phyloP scores from a whole-genome alignment of 2,888 invertebrate genomes.

The Calephelis perditalis region DNA sequence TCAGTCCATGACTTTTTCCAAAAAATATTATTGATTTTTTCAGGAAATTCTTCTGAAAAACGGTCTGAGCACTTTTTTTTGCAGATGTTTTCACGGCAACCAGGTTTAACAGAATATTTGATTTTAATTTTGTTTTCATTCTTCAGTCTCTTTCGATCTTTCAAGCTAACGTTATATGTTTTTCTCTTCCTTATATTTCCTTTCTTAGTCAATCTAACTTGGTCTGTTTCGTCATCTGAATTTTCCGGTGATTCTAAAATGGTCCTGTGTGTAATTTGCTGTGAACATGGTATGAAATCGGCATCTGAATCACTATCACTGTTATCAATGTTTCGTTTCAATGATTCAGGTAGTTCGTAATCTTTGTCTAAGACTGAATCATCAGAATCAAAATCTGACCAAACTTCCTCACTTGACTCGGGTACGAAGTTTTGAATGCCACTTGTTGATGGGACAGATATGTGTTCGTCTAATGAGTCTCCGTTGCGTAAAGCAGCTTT shows the following conservation, averaged over 20 bases:
- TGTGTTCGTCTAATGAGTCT: neutral
- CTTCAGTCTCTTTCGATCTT: neutral
- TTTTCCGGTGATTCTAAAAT: constrained; percentile 17
- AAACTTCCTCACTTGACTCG: constrained; percentile 4
- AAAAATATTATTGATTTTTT: constrained; percentile 20
- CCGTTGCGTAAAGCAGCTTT: neutral
- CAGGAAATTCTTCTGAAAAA: constrained; percentile 26
- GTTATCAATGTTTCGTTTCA: neutral
- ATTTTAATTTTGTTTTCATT: constrained; percentile 15
- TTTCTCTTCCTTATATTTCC: constrained; percentile 1
- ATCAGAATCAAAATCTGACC: constrained; percentile 6
- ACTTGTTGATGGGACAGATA: constrained; percentile 4
- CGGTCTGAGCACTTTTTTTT: constrained; percentile 26
- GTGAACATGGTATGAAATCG: constrained; percentile 13
- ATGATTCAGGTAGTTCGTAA: neutral
- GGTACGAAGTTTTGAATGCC: neutral
- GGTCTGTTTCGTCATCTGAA: constrained; percentile 30
- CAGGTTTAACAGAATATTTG: constrained; percentile 28
- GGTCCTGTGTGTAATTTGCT: constrained; percentile 4
- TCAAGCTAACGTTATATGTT: neutral
- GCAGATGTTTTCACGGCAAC: constrained; percentile 24
- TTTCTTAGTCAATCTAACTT: constrained; percentile 7
- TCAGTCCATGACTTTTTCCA: constrained; percentile 22
- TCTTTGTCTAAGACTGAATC: constrained; percentile 1
- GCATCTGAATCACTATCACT: constrained; percentile 1